These are phyloP conservation scores for Chelmon rostratus DNA, from an alignment of 2,797 vertebrate species.

Conservation along the genomic window DNA sequence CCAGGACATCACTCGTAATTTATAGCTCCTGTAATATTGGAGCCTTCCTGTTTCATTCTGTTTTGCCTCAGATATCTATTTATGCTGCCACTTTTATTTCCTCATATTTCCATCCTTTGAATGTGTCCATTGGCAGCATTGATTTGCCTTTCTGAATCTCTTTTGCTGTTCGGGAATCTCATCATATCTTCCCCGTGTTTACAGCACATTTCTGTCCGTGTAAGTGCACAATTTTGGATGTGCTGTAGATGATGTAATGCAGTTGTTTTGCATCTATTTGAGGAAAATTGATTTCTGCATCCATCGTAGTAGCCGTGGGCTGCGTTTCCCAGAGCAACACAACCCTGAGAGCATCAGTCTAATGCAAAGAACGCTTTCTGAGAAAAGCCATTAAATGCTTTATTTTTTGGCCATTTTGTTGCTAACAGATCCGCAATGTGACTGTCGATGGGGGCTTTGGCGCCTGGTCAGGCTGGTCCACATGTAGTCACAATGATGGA, in stretches of 20 bases:
- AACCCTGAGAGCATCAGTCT: conserved; percentile 53
- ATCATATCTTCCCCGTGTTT: conserved; percentile 58
- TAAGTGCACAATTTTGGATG: conserved; percentile 58
- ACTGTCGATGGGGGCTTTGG: conserved; percentile 94
- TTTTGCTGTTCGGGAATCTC: conserved; percentile 41
- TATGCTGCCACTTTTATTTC: conserved; percentile 65
- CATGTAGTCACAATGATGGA: conserved; percentile 91
- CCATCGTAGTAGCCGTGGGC: conserved; percentile 33
- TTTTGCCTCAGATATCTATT: conserved; percentile 62
- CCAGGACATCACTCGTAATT: conserved; percentile 61
- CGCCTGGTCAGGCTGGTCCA: conserved; percentile 91
- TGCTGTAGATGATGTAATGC: conserved; percentile 53
- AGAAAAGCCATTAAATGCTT: conserved; percentile 62
- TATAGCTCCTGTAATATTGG: conserved; percentile 55
- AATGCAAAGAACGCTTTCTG: conserved; percentile 52
- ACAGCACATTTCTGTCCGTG: conserved; percentile 32
- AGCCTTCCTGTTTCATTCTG: conserved; percentile 60
- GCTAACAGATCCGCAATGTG: conserved; percentile 91
- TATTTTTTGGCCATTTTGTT: conserved; percentile 39
- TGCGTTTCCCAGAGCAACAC: conserved; percentile 52
- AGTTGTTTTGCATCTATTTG: conserved; percentile 68
- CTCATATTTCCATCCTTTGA: conserved; percentile 53
- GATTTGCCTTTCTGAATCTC: conserved; percentile 48
- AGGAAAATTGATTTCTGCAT: conserved; percentile 70
- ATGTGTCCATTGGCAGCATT: conserved; percentile 46